Conservation (phyloP, 2,888 invertebrate species). For the Homarus gammarus region DNA sequence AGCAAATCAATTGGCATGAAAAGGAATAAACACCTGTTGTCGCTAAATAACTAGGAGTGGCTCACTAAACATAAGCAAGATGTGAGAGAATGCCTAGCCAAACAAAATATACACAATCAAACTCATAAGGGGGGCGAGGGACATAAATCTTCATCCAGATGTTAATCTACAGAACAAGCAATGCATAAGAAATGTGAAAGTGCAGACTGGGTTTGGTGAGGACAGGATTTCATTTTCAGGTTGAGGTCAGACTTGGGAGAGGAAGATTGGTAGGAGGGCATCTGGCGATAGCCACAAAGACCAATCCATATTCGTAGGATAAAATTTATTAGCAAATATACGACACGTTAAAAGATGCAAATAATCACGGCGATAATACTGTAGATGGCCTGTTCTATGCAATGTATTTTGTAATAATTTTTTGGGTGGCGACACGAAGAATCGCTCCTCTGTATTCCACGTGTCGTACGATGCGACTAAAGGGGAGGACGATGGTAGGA, state of each 20-base stretch:
- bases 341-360: too few species aligned
- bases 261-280: neutral
- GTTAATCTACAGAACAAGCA: neutral
- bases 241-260: neutral
- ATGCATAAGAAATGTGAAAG: neutral
- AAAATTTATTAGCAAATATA: too few species aligned
- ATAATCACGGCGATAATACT: too few species aligned
- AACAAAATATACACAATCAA: neutral
- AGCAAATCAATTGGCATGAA: neutral
- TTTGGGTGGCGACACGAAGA: too few species aligned
- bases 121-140: neutral
- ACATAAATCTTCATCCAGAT: neutral
- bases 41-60: constrained; percentile 1
- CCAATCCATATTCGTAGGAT: neutral
- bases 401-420: too few species aligned
- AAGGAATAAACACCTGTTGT: neutral
- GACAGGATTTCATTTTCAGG: neutral
- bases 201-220: constrained; percentile 28
- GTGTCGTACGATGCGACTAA: too few species aligned
- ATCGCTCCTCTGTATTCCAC: too few species aligned
- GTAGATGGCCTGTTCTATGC: too few species aligned
- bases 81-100: neutral
- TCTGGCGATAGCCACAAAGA: neutral
- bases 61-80: neutral
- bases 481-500: too few species aligned